Base-by-base conservation (phyloP, 2,113 vertebrate species). In the Syngnathoides biaculeatus region DNA sequence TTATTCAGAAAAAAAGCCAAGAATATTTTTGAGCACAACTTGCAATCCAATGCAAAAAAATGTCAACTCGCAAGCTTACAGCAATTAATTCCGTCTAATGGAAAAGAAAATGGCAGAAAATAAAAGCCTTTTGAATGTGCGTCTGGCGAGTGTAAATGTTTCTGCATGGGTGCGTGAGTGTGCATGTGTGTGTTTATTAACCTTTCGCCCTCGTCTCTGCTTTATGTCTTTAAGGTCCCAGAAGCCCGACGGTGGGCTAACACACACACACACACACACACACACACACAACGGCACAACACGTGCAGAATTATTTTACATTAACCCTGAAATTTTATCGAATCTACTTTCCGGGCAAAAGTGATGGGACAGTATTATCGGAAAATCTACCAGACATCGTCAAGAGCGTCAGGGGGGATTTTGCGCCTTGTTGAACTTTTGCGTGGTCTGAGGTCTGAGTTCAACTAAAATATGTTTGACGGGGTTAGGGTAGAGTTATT, bases 171-270 rank as follows among this genome's bases (percentile, higher is more conserved):
- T 59, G 76, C 57, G 58, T 45, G 68, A 11, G 50, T 64, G 48
- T 65, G 67, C 38, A 72, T 68, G 42, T 69, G 68, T 77, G 74
- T 86, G 77, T 84, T 79, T 86, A 80, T 84, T 87, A 85, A 88
- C 87, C 87, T 84, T 78, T 83, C 78, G 78, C 52, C 80, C 86
- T 62, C 22, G 75, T 85, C 83, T 88, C 89, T 89, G 89, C 65
- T 78, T 80, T 82, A 75, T 77, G 77, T 90, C 84, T 81, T 48
- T 62, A 52, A 58, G 64, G 72, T 82, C 86, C 78, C 85, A 56
- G 67, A 79, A 78, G 85, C 22, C 66, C 66, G 59, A 86, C 64
- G 50, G 74, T 48, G 61, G 72, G 57, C 52, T 68, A 64, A 65
- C 80, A 77, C 40, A 22, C 38, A 20, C 75, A 73, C 65, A 65